Evolutionary conservation across 1,140 invertebrate genomes (phyloP), one percentile per base, ranked within the genome.

Genomic region (Aleiodes sp.): DNA sequence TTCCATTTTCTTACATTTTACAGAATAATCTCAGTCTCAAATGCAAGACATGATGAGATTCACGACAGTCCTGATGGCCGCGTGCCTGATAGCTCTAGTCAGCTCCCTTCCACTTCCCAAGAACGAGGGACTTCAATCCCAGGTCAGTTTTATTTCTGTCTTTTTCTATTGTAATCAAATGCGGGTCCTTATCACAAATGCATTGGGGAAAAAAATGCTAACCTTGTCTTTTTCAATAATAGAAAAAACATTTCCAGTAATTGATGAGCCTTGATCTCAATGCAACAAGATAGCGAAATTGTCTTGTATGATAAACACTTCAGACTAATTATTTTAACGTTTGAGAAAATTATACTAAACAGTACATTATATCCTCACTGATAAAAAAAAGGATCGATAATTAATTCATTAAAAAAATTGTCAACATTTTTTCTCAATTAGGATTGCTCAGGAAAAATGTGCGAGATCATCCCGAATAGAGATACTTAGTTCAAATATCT

Each of bases 31-130:
- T 14, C 10, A 33, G 29, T 28, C 26, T 26, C 46, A 84, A 77
- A 76, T 59, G 28, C 4, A 24, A 26, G 21, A 52, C 16, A 84
- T 60, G 35, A 71, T 85, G 84, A 84, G 75, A 70, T 73, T 73
- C 43, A 75, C 70, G 69, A 70, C 76, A 46, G 43, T 82, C 39
- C 46, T 85, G 56, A 63, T 76, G 21, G 75, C 74, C 57, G 75
- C 73, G 63, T 41, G 83, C 4, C 81, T 82, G 70, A 68, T 80
- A 65, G 74, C 78, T 24, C 66, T 80, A 65, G 80, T 78, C 64
- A 76, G 70, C 62, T 79, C 84, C 31, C 28, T 78, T 73, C 84
- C 84, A 52, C 62, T 82, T 74, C 72, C 80, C 46, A 76, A 80
- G 43, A 70, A 73, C 39, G 73, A 78, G 29, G 74, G 69, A 14